Conservation (phyloP, 2,797 vertebrate species). For the Chaunax sp. region DNA sequence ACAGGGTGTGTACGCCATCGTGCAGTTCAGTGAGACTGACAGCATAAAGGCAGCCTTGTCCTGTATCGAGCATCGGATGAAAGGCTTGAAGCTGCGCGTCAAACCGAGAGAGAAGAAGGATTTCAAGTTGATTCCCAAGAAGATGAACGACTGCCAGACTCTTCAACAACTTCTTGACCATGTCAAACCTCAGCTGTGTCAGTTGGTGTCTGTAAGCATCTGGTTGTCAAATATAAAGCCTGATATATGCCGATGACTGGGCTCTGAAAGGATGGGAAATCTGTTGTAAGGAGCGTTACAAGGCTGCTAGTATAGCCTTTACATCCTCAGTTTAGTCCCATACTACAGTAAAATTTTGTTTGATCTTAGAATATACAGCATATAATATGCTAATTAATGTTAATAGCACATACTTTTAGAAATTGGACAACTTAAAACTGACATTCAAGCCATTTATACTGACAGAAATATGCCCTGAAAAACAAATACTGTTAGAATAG, state of each 20-base stretch:
- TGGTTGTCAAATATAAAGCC: neutral
- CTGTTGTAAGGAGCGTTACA: neutral
- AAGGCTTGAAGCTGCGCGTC: constrained; percentile 85
- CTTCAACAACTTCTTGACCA: constrained; percentile 77
- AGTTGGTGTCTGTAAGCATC: constrained; percentile 81
- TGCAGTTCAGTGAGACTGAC: constrained; percentile 83
- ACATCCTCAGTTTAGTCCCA: neutral
- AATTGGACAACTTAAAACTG: neutral
- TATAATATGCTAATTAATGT: too few relatives aligned
- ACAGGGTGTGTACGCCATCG: constrained; percentile 92
- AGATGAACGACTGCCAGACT: constrained; percentile 69
- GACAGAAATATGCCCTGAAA: neutral
- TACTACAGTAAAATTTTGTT: too few relatives aligned
- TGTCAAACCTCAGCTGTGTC: constrained; percentile 81
- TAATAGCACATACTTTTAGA: neutral
- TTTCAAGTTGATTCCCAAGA: constrained; percentile 85
- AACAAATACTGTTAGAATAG: neutral
- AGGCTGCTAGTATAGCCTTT: neutral
- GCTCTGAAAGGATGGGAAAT: neutral
- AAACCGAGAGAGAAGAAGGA: constrained; percentile 90
- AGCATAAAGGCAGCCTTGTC: constrained; percentile 77
- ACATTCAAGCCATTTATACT: neutral
- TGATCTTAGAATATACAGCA: too few relatives aligned
- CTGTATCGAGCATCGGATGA: constrained; percentile 81
- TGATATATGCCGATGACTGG: too few relatives aligned